Conservation (phyloP, 2,113 vertebrate genomes). For the Leptodactylus fuscus region DNA sequence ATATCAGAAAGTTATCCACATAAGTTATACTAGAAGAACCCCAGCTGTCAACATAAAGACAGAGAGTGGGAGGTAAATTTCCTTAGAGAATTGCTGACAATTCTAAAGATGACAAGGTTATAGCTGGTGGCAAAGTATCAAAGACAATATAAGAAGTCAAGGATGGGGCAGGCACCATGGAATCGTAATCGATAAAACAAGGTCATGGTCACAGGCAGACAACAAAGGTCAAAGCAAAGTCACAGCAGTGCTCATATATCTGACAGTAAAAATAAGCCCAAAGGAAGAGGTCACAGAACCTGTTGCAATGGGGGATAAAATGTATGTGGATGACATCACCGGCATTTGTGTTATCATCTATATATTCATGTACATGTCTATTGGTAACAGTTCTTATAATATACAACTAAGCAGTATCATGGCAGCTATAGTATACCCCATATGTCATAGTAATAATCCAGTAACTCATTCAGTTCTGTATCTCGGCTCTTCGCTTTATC, state of each 20-base stretch:
- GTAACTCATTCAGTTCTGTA: neutral
- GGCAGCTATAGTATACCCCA: neutral
- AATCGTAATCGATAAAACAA: neutral
- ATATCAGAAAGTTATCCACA: no score
- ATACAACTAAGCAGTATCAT: neutral
- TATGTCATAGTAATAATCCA: neutral
- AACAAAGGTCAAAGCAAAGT: neutral
- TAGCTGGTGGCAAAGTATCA: neutral
- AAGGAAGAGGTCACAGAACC: neutral
- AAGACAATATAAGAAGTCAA: neutral
- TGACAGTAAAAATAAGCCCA: neutral
- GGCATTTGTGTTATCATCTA: neutral
- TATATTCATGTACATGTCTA: neutral
- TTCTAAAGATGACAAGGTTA: neutral
- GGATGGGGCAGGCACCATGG: neutral
- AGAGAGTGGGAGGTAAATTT: neutral
- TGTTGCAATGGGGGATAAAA: neutral
- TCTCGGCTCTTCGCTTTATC: neutral
- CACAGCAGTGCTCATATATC: neutral
- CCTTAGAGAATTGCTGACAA: slow-evolving; percentile 10
- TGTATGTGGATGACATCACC: neutral
- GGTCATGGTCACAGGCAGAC: neutral
- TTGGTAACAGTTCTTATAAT: neutral
- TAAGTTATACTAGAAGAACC: no score
- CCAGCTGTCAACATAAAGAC: neutral